Conservation (phyloP, 2,113 vertebrate species). For the Anguilla japonica region DNA sequence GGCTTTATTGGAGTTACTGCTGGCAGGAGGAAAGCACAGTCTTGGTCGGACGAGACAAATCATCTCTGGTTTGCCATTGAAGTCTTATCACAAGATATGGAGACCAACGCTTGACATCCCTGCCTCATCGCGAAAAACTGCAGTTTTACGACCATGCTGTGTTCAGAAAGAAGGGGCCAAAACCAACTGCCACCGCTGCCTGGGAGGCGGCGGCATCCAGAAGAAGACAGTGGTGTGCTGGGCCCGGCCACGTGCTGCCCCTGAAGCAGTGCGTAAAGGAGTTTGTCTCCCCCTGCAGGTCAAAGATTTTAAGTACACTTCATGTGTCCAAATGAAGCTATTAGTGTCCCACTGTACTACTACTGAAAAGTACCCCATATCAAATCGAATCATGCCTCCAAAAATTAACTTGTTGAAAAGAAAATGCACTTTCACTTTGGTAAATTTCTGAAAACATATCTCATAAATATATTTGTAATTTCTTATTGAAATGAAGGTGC, state of each 20-base stretch:
- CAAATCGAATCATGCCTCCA: no score
- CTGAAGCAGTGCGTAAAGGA: not conserved
- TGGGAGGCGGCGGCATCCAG: conserved; percentile 36
- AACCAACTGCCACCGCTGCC: no score
- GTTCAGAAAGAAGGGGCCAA: not conserved
- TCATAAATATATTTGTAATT: no score
- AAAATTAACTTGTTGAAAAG: no score
- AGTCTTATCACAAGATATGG: not conserved
- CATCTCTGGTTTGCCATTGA: no score
- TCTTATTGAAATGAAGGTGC: no score
- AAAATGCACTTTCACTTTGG: no score
- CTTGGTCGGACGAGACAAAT: not conserved
- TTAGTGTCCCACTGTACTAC: no score
- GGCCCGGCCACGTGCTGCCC: not conserved
- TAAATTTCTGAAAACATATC: no score
- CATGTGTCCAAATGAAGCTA: not conserved
- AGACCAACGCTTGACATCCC: not conserved
- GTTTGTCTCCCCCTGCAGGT: conserved; percentile 46
- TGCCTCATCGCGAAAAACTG: not conserved
- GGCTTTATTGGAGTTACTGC: not conserved
- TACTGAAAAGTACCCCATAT: no score
- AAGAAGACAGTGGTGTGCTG: conserved; percentile 32
- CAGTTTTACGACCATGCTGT: not conserved
- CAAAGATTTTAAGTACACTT: not conserved
- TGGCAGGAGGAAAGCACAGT: not conserved